These are phyloP conservation scores for Paedocypris sp. DNA, from an alignment of 2,113 vertebrate species.

Conservation along the genomic window DNA sequence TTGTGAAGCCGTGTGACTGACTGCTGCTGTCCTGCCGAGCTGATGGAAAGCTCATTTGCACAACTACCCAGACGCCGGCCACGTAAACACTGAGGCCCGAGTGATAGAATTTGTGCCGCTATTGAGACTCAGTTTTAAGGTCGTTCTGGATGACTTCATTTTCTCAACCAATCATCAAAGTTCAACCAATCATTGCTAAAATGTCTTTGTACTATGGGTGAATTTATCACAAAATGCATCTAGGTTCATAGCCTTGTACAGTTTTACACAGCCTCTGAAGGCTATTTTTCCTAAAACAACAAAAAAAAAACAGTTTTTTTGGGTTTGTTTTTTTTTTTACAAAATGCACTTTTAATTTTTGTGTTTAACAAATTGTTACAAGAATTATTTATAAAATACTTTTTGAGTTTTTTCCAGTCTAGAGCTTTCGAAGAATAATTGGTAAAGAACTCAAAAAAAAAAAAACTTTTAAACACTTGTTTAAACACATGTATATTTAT, in stretches of 20 bases:
- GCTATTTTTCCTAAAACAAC: too few species aligned
- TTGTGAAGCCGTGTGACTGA: conserved; percentile 48
- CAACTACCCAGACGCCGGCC: conserved; percentile 21
- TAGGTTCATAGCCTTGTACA: too few species aligned
- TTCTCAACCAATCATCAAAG: conserved; percentile 29
- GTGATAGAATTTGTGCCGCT: conserved; percentile 11
- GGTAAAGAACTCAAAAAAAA: too few species aligned
- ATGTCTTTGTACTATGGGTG: conserved; percentile 28
- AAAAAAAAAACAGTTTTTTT: too few species aligned
- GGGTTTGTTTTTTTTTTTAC: too few species aligned
- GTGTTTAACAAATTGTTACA: too few species aligned
- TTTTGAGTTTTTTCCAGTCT: too few species aligned
- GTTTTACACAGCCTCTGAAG: background rate
- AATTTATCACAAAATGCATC: conserved; percentile 35
- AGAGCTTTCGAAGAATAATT: too few species aligned
- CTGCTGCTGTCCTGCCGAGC: conserved; percentile 38
- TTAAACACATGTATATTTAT: too few species aligned
- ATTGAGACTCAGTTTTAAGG: conserved; percentile 21
- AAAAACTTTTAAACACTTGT: too few species aligned
- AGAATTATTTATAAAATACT: too few species aligned
- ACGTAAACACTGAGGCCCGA: conserved; percentile 26
- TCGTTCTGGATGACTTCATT: conserved; percentile 39
- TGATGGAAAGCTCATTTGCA: conserved; percentile 30
- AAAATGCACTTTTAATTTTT: too few species aligned
- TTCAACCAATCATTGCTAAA: conserved; percentile 41